Base-by-base conservation (phyloP, 2,888 invertebrate species). In the Napeogenes sylphis region DNA sequence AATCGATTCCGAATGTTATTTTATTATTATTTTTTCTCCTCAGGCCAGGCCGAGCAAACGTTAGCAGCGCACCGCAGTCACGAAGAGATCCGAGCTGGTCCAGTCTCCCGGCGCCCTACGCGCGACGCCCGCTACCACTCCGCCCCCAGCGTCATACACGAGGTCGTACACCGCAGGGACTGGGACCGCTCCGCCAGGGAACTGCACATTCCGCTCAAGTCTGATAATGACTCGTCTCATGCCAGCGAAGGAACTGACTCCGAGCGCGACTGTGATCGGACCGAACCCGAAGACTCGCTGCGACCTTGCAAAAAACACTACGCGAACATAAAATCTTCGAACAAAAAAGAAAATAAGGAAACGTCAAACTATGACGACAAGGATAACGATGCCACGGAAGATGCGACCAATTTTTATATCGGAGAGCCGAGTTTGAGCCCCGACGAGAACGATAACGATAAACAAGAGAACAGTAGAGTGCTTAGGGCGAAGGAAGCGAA, bases 71-170 rank as follows among this genome's bases (percentile, higher is more conserved):
- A 88, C 66, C 77, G 87, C 56, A 88, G 88, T 63, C 87, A 88
- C 73, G 88, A 88, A 64, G 89, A 88, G 70, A 87, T 88, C 32
- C 72, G 76, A 0, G 75, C 76, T 4, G 77, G 83, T 0, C 78
- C 75, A 75, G 32, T 82, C 80, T 30, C 59, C 57, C 0, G 45
- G 58, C 0, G 73, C 75, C 0, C 75, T 73, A 8, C 8, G 8
- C 51, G 30, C 30, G 81, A 82, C 30, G 66, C 78, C 0, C 81
- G 85, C n/a, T 85, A 88, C 73, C 86, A 87, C 74, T 89, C 88
- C 45, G 90, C 90, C 0, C 90, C 90, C 35, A 85, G 84, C 72
- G 88, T 90, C 68, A 88, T 90, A 53, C 81, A 88, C 69, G 88
- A 90, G 64, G 84, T 89, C 3, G 61, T 87, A 2, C 88, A 85